Evolutionary conservation across 2,888 invertebrate genomes (phyloP), one percentile per base, ranked within the genome.

Genomic region (Myopa tessellatipennis): DNA sequence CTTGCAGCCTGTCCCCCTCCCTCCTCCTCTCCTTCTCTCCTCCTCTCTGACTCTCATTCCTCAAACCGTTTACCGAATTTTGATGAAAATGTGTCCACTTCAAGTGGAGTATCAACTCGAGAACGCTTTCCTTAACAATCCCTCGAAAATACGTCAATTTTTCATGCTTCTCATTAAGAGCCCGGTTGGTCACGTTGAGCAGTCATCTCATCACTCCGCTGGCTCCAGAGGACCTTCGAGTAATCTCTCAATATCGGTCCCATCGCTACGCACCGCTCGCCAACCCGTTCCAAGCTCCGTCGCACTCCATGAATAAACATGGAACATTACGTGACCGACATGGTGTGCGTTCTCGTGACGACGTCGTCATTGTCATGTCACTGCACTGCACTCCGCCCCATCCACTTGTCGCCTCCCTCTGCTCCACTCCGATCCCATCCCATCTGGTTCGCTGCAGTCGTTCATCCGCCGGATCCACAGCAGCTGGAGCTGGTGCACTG

Each of bases 341-440:
- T 69, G 52, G 61, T 70, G 16, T 40, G 55, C 68, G 60, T 68
- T 40, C 16, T 60, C 36, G 70, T 52, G 36, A 60, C 45, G 69
- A 61, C 61, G 61, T 70, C 50, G 76, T 70, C 76, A 70, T 76
- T 61, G 76, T 76, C 76, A 76, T 74, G 74, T 68, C 74, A 16
- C 55, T 61, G n/a, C 60, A 40, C 45, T 18, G 55, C 45, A 58
- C 55, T 55, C 34, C 34, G 50, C 65, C 14, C 16, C 61, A 61
- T 34, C 16, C 61, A 61, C 63, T 50, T 14, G 26, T 38, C 45
- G 36, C 50, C 69, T n/a, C 69, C 4, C 69, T 70, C 40, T 45
- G 52, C 55, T 45, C 55, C 70, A 26, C 70, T 52, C 52, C 36
- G n/a, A 36, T 74, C 14, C 73, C 18, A 18, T 26, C 40, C 73